Base-by-base conservation (phyloP, 2,888 invertebrate genomes). In the Osmoderma eremita region DNA sequence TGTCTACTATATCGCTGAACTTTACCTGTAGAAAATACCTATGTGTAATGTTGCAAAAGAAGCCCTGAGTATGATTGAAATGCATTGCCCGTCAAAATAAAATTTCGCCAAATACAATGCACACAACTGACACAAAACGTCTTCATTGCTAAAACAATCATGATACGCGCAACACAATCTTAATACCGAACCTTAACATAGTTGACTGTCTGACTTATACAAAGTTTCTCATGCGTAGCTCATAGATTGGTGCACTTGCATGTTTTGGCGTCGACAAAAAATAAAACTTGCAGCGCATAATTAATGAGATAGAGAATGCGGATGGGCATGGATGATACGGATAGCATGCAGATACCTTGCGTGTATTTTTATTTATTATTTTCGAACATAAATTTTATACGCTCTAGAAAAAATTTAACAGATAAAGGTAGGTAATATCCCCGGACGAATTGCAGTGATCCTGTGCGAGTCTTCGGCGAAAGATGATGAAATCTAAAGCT, bases 381-480 rank as follows among this genome's bases (percentile, higher is more conserved):
- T 30, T 20, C 2, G 22, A 39, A 15, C 18, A 56, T 65, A 65
- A 54, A 56, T 65, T 65, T 30, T 65, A 48, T 49, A 65, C 65
- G 65, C 65, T 65, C 65, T 65, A 22, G 39, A 65, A 65, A 65
- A 38, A 41, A 10, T 39, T 22, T 2, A 65, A 38, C 36, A 49
- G 20, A 65, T 65, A 65, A 65, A 65, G 39, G 12, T 49, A 22
- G 17, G 65, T 41, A 17, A 39, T 3, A 30, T 12, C 10, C 13
- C 17, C 10, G 8, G 12, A 49, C n/a, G 17, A 36, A 6, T 48
- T 30, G n/a, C 58, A 65, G 65, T 65, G 38, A 39, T 45, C 20
- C 22, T 5, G 22, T 58, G 22, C 49, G 17, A 39, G 15, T 49
- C 36, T n/a, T 8, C 41, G 13, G 38, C 24, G 49, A 22, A 58